Percentiles rank a stretch among this genome's conserved stretches.
Evolutionary conservation across 92 coral and sea anemone genomes (phyloP).

Genomic region (Epizoanthus fatuus): DNA sequence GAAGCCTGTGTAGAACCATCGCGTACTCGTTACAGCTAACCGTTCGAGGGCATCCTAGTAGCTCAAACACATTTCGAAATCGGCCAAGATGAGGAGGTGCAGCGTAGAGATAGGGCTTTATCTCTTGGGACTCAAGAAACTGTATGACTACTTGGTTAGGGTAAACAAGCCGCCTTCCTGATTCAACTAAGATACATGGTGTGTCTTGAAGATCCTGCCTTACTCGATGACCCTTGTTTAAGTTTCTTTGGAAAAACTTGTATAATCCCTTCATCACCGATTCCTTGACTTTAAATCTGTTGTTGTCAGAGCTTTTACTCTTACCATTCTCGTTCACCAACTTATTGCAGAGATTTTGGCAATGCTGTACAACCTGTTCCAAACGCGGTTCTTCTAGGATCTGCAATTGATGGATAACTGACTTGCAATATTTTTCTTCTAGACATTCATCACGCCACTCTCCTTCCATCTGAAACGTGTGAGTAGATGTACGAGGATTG

Average conservation of each 20-base stretch:
- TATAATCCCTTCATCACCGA: constrained; percentile 76
- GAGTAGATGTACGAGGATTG: neutral
- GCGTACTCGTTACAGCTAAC: constrained; percentile 71
- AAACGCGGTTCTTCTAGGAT: constrained; percentile 57
- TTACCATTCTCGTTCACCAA: constrained; percentile 37
- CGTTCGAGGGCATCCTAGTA: constrained; percentile 65
- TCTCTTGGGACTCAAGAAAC: constrained; percentile 46
- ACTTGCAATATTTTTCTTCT: neutral
- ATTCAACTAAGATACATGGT: constrained; percentile 74
- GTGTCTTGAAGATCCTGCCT: constrained; percentile 21
- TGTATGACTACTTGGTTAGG: constrained; percentile 73
- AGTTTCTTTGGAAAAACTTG: constrained; percentile 53
- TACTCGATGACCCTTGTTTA: neutral
- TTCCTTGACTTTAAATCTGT: neutral
- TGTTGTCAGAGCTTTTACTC: neutral
- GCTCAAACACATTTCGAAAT: constrained; percentile 52
- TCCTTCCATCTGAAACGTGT: neutral
- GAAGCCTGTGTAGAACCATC: constrained; percentile 64
- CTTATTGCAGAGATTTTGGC: constrained; percentile 57
- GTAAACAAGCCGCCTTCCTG: constrained; percentile 60
- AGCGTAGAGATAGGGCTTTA: constrained; percentile 75
- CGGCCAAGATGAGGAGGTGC: constrained; percentile 59
- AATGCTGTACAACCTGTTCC: constrained; percentile 74
- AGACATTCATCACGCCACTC: neutral
- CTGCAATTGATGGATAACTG: constrained; percentile 25